Evolutionary conservation across 2,113 vertebrate genomes (phyloP).

Genomic region (Pogona vitticeps): DNA sequence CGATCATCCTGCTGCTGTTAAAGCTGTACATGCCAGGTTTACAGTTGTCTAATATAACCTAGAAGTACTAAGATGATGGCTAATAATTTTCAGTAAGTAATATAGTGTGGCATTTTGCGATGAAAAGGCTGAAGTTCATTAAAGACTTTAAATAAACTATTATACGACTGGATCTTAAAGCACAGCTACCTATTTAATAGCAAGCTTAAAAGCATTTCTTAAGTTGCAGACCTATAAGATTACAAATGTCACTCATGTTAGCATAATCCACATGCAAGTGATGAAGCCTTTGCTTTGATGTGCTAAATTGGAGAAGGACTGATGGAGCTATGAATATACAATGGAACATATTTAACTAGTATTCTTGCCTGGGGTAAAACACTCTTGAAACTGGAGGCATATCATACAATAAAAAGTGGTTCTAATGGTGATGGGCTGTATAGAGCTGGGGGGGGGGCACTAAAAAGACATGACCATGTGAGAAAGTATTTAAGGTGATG

Average conservation of each 20-base stretch:
- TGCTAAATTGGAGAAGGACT: constrained; percentile 87
- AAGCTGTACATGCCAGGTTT: constrained; percentile 60
- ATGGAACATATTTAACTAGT: constrained; percentile 90
- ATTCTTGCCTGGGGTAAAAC: constrained; percentile 87
- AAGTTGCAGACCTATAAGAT: constrained; percentile 87
- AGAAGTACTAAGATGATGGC: constrained; percentile 72
- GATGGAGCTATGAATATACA: constrained; percentile 93
- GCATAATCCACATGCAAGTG: constrained; percentile 89
- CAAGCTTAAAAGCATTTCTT: constrained; percentile 85
- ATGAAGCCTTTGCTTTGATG: constrained; percentile 90
- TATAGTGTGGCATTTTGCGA: constrained; percentile 74
- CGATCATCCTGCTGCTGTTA: constrained; percentile 58
- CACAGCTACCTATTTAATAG: constrained; percentile 80
- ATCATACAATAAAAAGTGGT: constrained; percentile 77
- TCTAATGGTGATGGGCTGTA: constrained; percentile 63
- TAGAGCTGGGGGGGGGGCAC: constrained; percentile 32
- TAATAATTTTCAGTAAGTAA: constrained; percentile 80
- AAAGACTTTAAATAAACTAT: constrained; percentile 85
- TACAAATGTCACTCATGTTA: constrained; percentile 88
- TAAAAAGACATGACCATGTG: constrained; percentile 64
- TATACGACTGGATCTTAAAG: constrained; percentile 78
- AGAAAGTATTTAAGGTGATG: constrained; percentile 41
- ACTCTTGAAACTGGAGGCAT: constrained; percentile 83
- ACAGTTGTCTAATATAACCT: constrained; percentile 67
- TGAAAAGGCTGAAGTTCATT: constrained; percentile 78